Percentiles rank a stretch among this genome's conserved stretches.
These are phyloP conservation scores for Pterophyllum scalare DNA, from an alignment of 2,113 vertebrate genomes.

Conservation along the genomic window DNA sequence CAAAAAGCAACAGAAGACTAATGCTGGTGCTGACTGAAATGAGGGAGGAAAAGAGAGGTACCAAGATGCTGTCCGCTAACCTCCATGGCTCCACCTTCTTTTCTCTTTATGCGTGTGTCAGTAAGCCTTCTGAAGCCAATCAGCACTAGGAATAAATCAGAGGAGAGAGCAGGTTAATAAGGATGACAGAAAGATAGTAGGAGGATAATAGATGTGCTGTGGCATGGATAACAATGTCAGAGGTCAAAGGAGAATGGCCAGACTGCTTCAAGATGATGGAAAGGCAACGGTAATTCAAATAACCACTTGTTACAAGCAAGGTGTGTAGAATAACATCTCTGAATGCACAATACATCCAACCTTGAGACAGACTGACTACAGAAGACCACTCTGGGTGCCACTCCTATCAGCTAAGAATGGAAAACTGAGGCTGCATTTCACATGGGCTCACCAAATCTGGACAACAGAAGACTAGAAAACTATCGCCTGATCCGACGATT, in stretches of 20 bases:
- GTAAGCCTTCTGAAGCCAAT: background rate
- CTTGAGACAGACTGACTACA: background rate
- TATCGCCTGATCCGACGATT: background rate
- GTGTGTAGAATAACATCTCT: background rate
- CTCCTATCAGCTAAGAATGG: background rate
- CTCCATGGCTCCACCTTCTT: background rate
- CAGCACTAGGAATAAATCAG: background rate
- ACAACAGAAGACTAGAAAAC: background rate
- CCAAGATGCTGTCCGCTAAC: background rate
- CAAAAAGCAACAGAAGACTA: slow-evolving; percentile 1
- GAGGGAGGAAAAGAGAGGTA: background rate
- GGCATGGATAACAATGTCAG: background rate
- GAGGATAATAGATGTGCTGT: background rate
- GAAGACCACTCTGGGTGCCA: background rate
- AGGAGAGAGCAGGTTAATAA: background rate
- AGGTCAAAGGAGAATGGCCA: slow-evolving; percentile 1
- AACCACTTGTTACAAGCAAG: background rate
- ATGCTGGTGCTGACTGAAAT: background rate
- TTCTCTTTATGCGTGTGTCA: background rate
- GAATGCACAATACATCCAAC: background rate
- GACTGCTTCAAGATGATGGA: background rate
- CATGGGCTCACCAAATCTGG: background rate
- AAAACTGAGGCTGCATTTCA: background rate
- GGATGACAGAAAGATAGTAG: slow-evolving; percentile 6
- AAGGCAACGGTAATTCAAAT: background rate